Conservation (phyloP, 2,888 invertebrate genomes). For the Eupithecia subfuscata region DNA sequence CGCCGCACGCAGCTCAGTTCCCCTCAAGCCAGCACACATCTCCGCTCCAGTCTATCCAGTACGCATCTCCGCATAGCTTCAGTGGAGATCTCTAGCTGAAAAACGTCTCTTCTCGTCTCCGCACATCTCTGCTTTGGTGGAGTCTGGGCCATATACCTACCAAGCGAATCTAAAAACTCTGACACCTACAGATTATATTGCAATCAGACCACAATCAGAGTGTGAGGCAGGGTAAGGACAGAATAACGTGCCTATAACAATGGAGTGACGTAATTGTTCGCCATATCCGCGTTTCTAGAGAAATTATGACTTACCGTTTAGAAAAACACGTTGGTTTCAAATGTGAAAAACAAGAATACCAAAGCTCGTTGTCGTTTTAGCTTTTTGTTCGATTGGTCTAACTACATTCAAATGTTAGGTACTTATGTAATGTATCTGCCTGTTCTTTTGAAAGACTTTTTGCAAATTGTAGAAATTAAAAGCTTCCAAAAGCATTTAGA, state of each 20-base stretch:
- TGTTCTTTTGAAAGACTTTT: not conserved
- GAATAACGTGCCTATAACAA: not conserved
- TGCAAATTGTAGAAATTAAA: not conserved
- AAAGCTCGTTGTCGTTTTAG: not conserved
- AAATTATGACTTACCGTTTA: not conserved
- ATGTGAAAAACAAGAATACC: not conserved
- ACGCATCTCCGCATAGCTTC: no score
- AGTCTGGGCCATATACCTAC: not conserved
- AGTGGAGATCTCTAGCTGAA: no score
- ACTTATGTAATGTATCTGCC: not conserved
- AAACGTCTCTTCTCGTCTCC: no score
- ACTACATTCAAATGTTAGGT: not conserved
- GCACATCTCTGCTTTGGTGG: no score
- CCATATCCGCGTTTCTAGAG: not conserved
- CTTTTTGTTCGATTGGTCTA: not conserved
- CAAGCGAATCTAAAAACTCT: not conserved
- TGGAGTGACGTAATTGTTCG: not conserved
- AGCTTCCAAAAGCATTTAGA: not conserved
- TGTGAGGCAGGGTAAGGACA: slow-evolving; percentile 4
- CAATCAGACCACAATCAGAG: not conserved
- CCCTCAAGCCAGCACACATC: no score
- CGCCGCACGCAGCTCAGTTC: no score
- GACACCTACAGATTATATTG: not conserved
- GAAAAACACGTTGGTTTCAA: not conserved
- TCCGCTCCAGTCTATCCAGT: no score